Conservation (phyloP, 1,140 invertebrate genomes). For the Probaryconus sp. region DNA sequence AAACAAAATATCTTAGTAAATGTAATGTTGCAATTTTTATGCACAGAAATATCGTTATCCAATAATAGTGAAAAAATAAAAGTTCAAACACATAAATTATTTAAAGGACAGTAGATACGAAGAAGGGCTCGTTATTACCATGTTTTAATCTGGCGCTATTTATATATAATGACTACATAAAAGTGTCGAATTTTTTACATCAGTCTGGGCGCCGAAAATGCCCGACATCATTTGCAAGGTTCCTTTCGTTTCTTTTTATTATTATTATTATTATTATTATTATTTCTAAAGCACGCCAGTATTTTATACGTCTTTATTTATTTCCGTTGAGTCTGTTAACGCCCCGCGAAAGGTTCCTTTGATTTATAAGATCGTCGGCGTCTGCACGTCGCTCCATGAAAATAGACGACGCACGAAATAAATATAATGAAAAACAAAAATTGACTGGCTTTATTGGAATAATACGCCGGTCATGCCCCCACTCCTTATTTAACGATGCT, state of each 20-base stretch:
- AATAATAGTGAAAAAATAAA: no score
- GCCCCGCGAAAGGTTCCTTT: slow-evolving; percentile 45
- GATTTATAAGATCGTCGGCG: slow-evolving; percentile 51
- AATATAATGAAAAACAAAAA: slow-evolving; percentile 23
- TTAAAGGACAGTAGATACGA: no score
- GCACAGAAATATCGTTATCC: no score
- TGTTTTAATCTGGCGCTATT: no score
- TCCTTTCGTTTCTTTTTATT: slow-evolving; percentile 12
- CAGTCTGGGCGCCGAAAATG: slow-evolving; percentile 35
- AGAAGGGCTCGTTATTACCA: no score
- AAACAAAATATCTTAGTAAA: no score
- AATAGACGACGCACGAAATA: slow-evolving; percentile 30
- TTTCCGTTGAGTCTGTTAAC: slow-evolving; percentile 47
- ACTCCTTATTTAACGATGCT: slow-evolving; percentile 7
- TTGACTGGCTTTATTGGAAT: slow-evolving; percentile 18
- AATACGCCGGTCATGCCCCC: slow-evolving; percentile 2
- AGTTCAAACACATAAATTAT: no score
- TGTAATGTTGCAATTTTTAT: no score
- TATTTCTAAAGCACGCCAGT: slow-evolving; percentile 30
- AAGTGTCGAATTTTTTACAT: slow-evolving; percentile 32
- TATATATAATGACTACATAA: slow-evolving; percentile 34
- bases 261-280: no score
- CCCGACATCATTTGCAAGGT: slow-evolving; percentile 11
- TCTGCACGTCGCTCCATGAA: slow-evolving; percentile 44
- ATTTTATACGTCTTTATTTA: slow-evolving; percentile 54